Evolutionary conservation across 2,888 invertebrate species (phyloP), one percentile per base, ranked within the genome.

Genomic region (Thysanoteuthis rhombus): DNA sequence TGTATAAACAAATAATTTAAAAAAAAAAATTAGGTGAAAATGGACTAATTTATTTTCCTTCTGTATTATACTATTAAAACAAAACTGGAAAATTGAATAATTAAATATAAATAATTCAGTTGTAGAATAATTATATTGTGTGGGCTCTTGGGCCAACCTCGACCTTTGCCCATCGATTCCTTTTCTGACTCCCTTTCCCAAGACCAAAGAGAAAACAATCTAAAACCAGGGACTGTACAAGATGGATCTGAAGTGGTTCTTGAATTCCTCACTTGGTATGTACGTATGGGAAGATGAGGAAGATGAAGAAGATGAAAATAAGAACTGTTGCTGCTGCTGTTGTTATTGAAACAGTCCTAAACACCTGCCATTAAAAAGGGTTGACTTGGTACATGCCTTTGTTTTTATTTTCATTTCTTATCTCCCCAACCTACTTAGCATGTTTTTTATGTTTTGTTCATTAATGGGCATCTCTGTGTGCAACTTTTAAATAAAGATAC

Each of bases 101-200:
- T 16, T 12, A 10, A n/a, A 75, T 75, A n/a, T 10, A 16, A n/a
- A 75, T 52, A 75, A 75, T 75, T n/a, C 16, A 75, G n/a, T 36
- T 75, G n/a, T 75, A 75, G 75, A 75, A 75, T n/a, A 75, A 75
- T 75, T 75, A 75, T 75, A n/a, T n/a, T 75, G 75, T 75, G 75
- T 75, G n/a, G n/a, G 75, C 12, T n/a, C 36, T n/a, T n/a, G n/a
- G 75, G 75, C 75, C 5, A n/a, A 4, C 75, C 75, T 75, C 75
- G 12, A 75, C 75, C n/a, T 75, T n/a, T 75, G n/a, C 75, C 75
- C 75, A n/a, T 16, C n/a, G 36, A 36, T 75, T n/a, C 75, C n/a
- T 75, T 32, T n/a, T n/a, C n/a, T n/a, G n/a, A n/a, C n/a, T 75
- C 75, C 75, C 32, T n/a, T 32, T 58, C n/a, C 75, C 75, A n/a